Evolutionary conservation across 2,888 invertebrate species (phyloP), one percentile per base, ranked within the genome.

Genomic region (Clepsis dumicolana): DNA sequence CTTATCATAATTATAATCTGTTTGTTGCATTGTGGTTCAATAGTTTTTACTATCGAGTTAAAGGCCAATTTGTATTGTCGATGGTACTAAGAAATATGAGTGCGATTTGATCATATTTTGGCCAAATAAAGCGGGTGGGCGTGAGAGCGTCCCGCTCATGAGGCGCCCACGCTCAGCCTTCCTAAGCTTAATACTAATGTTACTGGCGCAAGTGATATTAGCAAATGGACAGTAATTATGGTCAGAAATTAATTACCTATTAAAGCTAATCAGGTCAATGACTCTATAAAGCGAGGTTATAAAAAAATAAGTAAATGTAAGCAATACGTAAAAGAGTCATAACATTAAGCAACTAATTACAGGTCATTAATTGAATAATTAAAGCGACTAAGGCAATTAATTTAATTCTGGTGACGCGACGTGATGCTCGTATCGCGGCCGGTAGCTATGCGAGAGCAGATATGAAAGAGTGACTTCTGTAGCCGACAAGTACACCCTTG

Each of bases 1-100:
- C 68, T 56, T 50, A 68, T 68, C 68, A 64, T 68, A 68, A 68
- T 68, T 68, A 64, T 68, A 48, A 68, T 68, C 68, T 68, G 52
- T 68, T 68, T 68, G 68, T 68, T 68, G 63, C 68, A 68, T 68
- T 64, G 68, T 68, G 57, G 44, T 57, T 44, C 35, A 59, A 68
- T 59, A 59, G 57, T 68, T 52, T 68, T 64, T 41, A 32, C 50
- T 32, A 68, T 50, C 35, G 27, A 63, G 63, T 64, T 64, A 68
- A 68, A 68, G 63, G 63, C 57, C 68, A 64, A 67, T 68, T 64
- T 68, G 50, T 68, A 64, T 68, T 63, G 62, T 63, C 24, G 21
- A 57, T 57, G 48, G 35, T 57, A 29, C 60, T 25, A 65, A 57
- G 64, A 64, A 68, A 67, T 54, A 66, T 66, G 54, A 61, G 25